phyloP scores from a whole-genome alignment of 2,113 vertebrate genomes.

The Protobothrops flavoviridis region DNA sequence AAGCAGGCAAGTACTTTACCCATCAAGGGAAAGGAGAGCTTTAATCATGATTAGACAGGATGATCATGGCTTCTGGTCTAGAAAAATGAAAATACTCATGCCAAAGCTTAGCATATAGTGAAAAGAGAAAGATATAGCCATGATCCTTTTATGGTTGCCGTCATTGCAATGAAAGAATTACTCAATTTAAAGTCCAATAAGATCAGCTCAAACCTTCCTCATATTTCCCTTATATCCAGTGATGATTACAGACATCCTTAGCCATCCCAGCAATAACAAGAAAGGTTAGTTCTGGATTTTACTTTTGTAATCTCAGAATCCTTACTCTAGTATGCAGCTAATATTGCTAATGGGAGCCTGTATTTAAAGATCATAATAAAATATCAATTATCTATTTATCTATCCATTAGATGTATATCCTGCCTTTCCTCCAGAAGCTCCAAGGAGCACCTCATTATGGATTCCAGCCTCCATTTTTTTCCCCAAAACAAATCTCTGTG shows the following conservation, averaged over 20 bases:
- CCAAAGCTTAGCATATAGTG: background rate
- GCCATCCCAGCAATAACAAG: background rate
- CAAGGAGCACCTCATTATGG: background rate
- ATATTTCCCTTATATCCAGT: background rate
- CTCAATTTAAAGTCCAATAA: background rate
- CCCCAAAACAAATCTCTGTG: background rate
- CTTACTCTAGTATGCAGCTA: background rate
- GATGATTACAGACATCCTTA: background rate
- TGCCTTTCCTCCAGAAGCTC: background rate
- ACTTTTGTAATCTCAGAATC: background rate
- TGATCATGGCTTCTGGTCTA: background rate
- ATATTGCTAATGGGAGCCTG: background rate
- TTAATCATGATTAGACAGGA: background rate
- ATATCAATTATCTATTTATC: background rate
- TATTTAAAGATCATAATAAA: background rate
- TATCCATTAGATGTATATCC: background rate
- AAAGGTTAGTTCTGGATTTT: background rate
- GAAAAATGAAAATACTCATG: background rate
- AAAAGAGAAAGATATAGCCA: no score
- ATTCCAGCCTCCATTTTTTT: background rate
- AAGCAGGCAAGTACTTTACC: background rate
- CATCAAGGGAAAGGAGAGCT: background rate
- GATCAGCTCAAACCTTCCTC: background rate
- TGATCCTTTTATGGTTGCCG: background rate
- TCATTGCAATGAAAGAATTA: background rate